These are phyloP conservation scores for Hipparchia semele DNA, from an alignment of 2,888 invertebrate species.

Conservation along the genomic window DNA sequence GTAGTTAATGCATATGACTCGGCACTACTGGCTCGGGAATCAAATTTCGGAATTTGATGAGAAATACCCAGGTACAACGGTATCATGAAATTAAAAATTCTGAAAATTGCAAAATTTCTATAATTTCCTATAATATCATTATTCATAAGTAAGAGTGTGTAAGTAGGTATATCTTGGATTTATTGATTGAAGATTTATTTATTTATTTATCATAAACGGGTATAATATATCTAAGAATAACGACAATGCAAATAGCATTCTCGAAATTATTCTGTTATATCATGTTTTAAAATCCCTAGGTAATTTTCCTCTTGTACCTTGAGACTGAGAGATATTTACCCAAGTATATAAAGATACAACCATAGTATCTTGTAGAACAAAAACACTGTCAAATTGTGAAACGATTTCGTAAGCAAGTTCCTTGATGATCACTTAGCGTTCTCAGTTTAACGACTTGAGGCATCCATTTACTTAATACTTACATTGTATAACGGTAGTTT, in stretches of 20 bases:
- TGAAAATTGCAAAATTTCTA: too few species aligned
- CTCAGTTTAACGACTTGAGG: conserved; percentile 26
- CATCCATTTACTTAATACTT: conserved; percentile 32
- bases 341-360: too few species aligned
- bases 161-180: too few species aligned
- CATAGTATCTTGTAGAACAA: conserved; percentile 5
- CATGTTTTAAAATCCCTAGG: conserved; percentile 7
- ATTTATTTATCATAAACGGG: too few species aligned
- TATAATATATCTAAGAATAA: neutral
- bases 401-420: conserved; percentile 39
- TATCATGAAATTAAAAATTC: too few species aligned
- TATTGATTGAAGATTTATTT: too few species aligned
- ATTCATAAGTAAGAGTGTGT: too few species aligned
- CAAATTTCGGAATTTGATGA: too few species aligned
- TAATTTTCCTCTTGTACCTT: neutral
- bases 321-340: neutral
- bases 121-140: too few species aligned
- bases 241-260: neutral
- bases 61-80: too few species aligned
- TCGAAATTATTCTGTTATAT: neutral
- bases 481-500: neutral
- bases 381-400: conserved; percentile 27
- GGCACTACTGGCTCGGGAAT: too few species aligned
- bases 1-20: too few species aligned
- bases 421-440: conserved; percentile 51